Conservation (phyloP, 2,888 invertebrate genomes). For the Meghimatium bilineatum region DNA sequence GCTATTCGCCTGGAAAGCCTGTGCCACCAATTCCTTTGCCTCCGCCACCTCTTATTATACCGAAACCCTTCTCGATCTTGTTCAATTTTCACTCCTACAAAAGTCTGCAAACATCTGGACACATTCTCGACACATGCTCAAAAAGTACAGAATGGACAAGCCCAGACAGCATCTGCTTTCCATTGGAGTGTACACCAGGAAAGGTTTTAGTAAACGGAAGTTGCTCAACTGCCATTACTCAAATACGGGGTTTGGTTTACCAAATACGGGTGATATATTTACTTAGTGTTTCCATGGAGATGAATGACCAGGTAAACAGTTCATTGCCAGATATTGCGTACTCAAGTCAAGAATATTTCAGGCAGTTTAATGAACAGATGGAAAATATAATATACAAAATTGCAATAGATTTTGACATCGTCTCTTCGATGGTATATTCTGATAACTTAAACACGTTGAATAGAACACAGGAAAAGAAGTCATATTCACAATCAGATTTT, state of each 20-base stretch:
- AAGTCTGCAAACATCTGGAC: too few species aligned
- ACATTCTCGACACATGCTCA: not conserved
- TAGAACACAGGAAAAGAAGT: not conserved
- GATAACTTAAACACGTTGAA: not conserved
- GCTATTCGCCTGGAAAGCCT: too few species aligned
- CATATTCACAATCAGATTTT: not conserved
- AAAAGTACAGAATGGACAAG: not conserved
- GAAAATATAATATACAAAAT: not conserved
- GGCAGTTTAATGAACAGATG: not conserved
- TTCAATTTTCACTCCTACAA: not conserved
- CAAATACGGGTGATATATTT: not conserved
- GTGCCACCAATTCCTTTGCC: too few species aligned
- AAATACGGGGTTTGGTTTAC: conserved; percentile 28
- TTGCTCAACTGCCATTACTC: conserved; percentile 6
- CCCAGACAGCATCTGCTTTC: conserved; percentile 14
- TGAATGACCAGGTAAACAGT: not conserved
- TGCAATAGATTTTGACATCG: too few species aligned
- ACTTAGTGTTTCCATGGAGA: not conserved
- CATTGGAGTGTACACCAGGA: conserved; percentile 28
- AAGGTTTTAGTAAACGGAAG: conserved; percentile 16
- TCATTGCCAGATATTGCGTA: not conserved
- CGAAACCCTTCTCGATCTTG: conserved; percentile 2
- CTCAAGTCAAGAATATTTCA: too few species aligned
- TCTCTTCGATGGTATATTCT: not conserved
- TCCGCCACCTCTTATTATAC: too few species aligned